phyloP scores from a whole-genome alignment of 2,113 vertebrate species.

The Atractosteus spatula region DNA sequence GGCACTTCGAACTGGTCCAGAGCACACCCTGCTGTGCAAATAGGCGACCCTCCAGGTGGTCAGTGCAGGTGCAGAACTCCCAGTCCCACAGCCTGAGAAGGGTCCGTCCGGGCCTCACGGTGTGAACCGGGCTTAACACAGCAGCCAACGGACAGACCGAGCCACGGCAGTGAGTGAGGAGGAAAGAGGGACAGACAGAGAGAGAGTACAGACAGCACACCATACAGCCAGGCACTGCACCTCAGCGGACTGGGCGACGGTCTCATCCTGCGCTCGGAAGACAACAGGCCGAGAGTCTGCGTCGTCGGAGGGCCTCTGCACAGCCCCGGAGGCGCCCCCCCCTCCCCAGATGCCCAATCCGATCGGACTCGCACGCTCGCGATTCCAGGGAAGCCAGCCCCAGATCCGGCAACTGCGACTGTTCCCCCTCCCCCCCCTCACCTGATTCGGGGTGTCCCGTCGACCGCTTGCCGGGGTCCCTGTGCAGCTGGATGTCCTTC shows the following conservation, averaged over 20 bases:
- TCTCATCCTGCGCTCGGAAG: neutral
- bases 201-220: conserved; percentile 7
- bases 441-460: conserved; percentile 61
- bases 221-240: neutral
- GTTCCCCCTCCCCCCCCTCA: conserved; percentile 38
- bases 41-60: too few relatives aligned
- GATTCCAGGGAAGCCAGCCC: too few relatives aligned
- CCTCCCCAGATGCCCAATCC: neutral
- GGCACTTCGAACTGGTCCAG: too few relatives aligned
- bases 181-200: conserved; percentile 36
- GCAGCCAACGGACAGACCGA: conserved; percentile 6
- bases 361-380: too few relatives aligned
- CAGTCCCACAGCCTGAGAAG: neutral
- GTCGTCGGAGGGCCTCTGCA: too few relatives aligned
- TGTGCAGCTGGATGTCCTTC: conserved; percentile 71
- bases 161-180: conserved; percentile 8
- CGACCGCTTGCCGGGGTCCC: conserved; percentile 71
- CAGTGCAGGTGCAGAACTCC: too few relatives aligned
- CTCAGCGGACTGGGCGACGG: neutral
- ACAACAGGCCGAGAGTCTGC: too few relatives aligned
- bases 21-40: too few relatives aligned
- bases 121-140: conserved; percentile 13
- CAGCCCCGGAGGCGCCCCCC: too few relatives aligned
- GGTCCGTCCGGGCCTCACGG: neutral
- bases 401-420: neutral